A percentile compares a stretch with the other conserved stretches of the same genome.
Evolutionary conservation across 1,140 invertebrate species (phyloP).

Genomic region (Geopemphigus sp.): DNA sequence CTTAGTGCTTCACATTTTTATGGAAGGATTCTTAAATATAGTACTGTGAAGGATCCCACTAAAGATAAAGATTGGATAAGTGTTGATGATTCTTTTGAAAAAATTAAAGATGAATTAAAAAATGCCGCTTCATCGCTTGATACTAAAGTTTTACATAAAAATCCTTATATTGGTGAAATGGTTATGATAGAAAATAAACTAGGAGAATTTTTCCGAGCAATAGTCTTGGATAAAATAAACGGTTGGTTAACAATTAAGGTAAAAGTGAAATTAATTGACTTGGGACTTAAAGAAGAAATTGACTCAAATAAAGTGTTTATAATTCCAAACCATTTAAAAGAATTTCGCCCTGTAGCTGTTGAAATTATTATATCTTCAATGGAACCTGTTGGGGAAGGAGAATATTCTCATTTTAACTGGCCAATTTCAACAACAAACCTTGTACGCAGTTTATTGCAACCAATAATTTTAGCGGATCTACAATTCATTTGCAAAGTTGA

Average conservation of each 20-base stretch:
- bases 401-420: neutral
- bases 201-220: conserved; percentile 17
- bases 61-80: conserved; percentile 24
- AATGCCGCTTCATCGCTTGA: neutral
- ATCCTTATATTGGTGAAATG: conserved; percentile 9
- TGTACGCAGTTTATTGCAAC: conserved; percentile 23
- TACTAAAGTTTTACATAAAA: conserved; percentile 4
- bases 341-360: conserved; percentile 7
- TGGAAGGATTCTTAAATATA: conserved; percentile 41
- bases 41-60: conserved; percentile 2
- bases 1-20: conserved; percentile 29
- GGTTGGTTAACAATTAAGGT: conserved; percentile 7
- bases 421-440: neutral
- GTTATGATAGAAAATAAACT: conserved; percentile 28
- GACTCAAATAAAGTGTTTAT: conserved; percentile 6
- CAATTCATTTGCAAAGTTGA: conserved; percentile 40
- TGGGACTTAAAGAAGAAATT: neutral
- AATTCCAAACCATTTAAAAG: conserved; percentile 24
- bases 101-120: conserved; percentile 10
- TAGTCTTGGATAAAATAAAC: neutral
- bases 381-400: neutral
- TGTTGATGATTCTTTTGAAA: conserved; percentile 2
- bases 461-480: neutral
- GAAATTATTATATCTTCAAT: conserved; percentile 36
- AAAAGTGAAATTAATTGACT: conserved; percentile 33